phyloP scores from a whole-genome alignment of 2,797 vertebrate species.

The Linurgus olivaceus region DNA sequence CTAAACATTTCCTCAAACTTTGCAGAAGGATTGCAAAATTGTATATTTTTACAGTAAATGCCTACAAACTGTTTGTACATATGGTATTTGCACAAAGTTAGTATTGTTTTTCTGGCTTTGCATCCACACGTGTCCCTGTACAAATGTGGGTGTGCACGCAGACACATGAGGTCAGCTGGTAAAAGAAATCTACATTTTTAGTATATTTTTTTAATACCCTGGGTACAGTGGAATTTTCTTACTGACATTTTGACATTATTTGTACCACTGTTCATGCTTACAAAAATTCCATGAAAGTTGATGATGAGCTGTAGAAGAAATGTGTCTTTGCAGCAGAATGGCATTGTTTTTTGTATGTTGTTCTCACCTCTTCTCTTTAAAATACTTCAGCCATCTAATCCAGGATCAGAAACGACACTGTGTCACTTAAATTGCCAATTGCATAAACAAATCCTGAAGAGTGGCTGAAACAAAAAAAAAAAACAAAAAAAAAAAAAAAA shows the following conservation, averaged over 20 bases:
- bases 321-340: neutral
- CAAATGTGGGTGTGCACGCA: neutral
- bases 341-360: neutral
- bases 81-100: neutral
- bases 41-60: neutral
- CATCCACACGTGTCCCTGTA: rapidly evolving
- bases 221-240: neutral
- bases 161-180: neutral
- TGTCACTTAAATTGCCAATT: neutral
- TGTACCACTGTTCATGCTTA: neutral
- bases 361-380: neutral
- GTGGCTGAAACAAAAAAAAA: neutral
- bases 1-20: neutral
- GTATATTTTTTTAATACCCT: neutral
- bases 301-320: conserved; percentile 23
- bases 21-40: neutral
- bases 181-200: neutral
- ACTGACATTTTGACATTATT: neutral
- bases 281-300: neutral
- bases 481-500: neutral
- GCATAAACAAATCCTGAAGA: neutral
- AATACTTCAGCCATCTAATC: conserved; percentile 32
- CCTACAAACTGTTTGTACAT: neutral
- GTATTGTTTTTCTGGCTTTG: neutral
- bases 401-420: neutral